phyloP scores from a whole-genome alignment of 2,888 invertebrate species.

The Seira ritae region DNA sequence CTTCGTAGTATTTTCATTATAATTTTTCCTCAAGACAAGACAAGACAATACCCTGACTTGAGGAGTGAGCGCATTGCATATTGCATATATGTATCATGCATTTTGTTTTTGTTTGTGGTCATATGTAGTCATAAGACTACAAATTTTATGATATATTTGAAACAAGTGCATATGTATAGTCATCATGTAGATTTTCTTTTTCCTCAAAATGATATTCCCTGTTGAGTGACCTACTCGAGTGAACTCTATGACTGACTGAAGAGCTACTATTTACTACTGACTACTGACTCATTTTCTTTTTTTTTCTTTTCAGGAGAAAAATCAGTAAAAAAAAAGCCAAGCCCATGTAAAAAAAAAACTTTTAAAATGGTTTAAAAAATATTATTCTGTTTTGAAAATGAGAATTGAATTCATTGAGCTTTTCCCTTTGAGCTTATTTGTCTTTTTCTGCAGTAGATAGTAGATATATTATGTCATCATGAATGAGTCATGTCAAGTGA shows the following conservation, averaged over 20 bases:
- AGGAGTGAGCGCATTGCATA: too few relatives aligned
- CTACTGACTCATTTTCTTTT: slow-evolving; percentile 31
- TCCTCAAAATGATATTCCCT: slow-evolving; percentile 23
- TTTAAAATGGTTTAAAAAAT: too few relatives aligned
- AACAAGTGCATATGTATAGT: too few relatives aligned
- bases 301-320: slow-evolving; percentile 22
- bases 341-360: slow-evolving; percentile 17
- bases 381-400: neutral
- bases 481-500: neutral
- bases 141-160: slow-evolving; percentile 1
- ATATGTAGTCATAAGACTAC: slow-evolving; percentile 20
- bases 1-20: neutral
- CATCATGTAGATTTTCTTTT: slow-evolving; percentile 30
- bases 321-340: slow-evolving; percentile 18
- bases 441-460: neutral
- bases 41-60: too few relatives aligned
- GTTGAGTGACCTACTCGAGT: slow-evolving; percentile 52
- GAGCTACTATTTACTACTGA: neutral
- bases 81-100: too few relatives aligned
- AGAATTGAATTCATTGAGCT: too few relatives aligned
- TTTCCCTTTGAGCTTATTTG: slow-evolving; percentile 20
- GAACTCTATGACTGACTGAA: slow-evolving; percentile 12
- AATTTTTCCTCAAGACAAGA: slow-evolving; percentile 7
- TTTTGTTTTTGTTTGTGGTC: too few relatives aligned
- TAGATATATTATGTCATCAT: neutral